phyloP scores from a whole-genome alignment of 2,113 vertebrate genomes.

The Tautogolabrus adspersus region DNA sequence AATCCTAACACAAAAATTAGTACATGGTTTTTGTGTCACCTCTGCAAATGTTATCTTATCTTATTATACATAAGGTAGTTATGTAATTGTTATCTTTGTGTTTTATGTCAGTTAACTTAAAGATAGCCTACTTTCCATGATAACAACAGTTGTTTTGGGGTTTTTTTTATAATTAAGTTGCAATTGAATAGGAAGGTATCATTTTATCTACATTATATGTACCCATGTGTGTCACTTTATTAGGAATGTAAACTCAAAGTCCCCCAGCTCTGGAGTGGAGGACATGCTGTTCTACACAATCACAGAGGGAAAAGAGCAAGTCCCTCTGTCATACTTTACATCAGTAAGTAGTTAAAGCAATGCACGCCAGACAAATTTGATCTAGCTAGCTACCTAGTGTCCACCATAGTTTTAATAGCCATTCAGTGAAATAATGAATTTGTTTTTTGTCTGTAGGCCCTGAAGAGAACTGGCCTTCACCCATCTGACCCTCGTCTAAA shows the following conservation, averaged over 20 bases:
- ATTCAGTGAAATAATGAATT: not conserved
- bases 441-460: conserved; percentile 72
- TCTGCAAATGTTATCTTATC: no score
- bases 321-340: conserved; percentile 87
- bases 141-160: no score
- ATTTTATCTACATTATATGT: not conserved
- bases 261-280: conserved; percentile 84
- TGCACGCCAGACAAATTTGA: not conserved
- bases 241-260: conserved; percentile 71
- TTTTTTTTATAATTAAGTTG: no score
- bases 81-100: no score
- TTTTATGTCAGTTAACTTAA: no score
- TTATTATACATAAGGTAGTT: no score
- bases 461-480: conserved; percentile 86
- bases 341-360: conserved; percentile 78
- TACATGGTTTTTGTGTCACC: no score
- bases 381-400: not conserved
- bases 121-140: no score
- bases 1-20: no score
- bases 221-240: not conserved
- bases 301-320: conserved; percentile 86
- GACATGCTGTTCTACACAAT: conserved; percentile 90
- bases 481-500: conserved; percentile 88
- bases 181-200: not conserved
- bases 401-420: no score